Base-by-base conservation (phyloP, 1,140 invertebrate species). In the Philotrypesis tridentata region DNA sequence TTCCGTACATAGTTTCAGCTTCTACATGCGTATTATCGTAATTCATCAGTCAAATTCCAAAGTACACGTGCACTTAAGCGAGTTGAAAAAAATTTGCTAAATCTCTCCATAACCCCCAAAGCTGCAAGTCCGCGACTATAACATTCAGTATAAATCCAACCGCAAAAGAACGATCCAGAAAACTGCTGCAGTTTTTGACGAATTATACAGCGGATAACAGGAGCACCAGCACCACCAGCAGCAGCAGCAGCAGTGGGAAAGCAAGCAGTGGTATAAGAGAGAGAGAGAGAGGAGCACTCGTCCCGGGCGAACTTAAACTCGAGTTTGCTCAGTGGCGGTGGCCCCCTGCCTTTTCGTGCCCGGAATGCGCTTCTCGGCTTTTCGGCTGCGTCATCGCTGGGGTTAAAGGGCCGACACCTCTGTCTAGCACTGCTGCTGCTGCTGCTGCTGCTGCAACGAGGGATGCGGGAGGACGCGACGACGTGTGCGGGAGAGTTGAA, bases 261-360 rank as follows among this genome's bases (percentile, higher is more conserved):
- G 27, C 17, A 48, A 60, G 9, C 33, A 37, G 33, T 37, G n/a
- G n/a, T n/a, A n/a, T n/a, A n/a, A n/a, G n/a, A n/a, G n/a, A n/a
- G n/a, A n/a, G n/a, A n/a, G n/a, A n/a, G n/a, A n/a, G n/a, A 60
- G 25, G 14, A 65, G 27, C 23, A 61, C 40, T n/a, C 17, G 55
- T 65, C 14, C 61, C 25, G 11, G 61, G 61, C 25, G n/a, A 74
- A 74, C 72, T 74, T 61, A 61, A 61, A 74, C 72, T 74, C 55
- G 43, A 71, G 40, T 61, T 80, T 73, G n/a, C 79, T 71, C 55
- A 61, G 43, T 27, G 17, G 48, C 48, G 23, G 12, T 8, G 25
- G 61, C 48, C 61, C 61, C 67, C 48, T 40, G 40, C 67, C 27
- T 25, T 55, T 79, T 55, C 77, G 65, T 79, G 77, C 23, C 33